Percentiles rank a stretch among this genome's conserved stretches.
Conservation (phyloP, 2,888 invertebrate genomes). For the Cephus runcator region DNA sequence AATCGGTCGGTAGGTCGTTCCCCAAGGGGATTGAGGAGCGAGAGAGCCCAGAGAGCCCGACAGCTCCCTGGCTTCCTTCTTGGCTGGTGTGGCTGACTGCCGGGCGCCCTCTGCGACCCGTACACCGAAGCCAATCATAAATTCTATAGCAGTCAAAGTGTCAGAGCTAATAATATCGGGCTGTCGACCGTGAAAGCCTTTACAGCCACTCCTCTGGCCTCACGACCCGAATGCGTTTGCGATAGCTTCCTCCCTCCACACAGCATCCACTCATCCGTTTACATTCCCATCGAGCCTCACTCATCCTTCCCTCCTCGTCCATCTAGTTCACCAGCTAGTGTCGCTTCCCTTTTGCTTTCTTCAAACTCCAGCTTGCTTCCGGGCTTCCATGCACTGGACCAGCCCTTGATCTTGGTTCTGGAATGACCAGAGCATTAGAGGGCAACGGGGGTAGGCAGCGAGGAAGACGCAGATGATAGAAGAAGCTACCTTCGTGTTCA, state of each 20-base stretch:
- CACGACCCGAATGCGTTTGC: background rate
- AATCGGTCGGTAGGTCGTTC: background rate
- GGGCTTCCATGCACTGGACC: no score
- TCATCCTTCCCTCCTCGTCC: no score
- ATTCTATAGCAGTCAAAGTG: conserved; percentile 33
- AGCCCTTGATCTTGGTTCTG: background rate
- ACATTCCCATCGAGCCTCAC: background rate
- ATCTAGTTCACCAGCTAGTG: no score
- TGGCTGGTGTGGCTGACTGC: background rate
- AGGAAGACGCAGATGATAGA: background rate
- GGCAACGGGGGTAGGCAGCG: background rate
- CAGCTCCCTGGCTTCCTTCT: conserved; percentile 1
- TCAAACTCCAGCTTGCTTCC: no score
- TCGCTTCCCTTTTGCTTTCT: no score
- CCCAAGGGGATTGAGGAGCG: background rate
- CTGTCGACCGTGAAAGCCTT: conserved; percentile 29
- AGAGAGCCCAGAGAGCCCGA: conserved; percentile 4
- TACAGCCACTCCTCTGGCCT: conserved; percentile 5
- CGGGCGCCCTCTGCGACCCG: background rate
- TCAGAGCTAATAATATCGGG: conserved; percentile 34
- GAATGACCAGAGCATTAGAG: background rate
- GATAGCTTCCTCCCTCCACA: background rate
- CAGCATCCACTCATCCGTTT: background rate
- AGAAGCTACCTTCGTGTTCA: background rate
- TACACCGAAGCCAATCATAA: conserved; percentile 28